Base-by-base conservation (phyloP, 53 echinoderm and acorn worm species). In the Crossaster papposus region DNA sequence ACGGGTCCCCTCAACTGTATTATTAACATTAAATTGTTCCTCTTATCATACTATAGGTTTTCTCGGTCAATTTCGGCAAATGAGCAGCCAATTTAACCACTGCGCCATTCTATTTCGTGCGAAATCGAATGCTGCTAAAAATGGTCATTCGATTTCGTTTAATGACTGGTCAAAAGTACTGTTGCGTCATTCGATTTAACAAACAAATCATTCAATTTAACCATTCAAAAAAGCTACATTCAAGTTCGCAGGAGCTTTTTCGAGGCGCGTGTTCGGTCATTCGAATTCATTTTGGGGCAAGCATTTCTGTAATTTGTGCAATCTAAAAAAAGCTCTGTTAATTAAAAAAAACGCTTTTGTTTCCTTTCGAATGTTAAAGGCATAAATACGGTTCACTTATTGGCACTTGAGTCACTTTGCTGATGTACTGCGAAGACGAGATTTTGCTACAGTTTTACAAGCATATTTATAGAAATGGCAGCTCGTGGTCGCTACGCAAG, bases 401-500 rank as follows among this genome's bases (percentile, higher is more conserved):
- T 50, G 78, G 74, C 51, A 78, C 51, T 24, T 44, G 50, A 50
- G n/a, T n/a, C 78, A 78, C 78, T 78, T 51, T 78, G 78, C 50
- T 20, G 78, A 78, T 78, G 78, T 81, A 4, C 62, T 79, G 26
- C 8, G 52, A 52, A 51, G 51, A 79, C 51, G 28, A 79, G 52
- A 53, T 79, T 77, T 36, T 1, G 28, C 52, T 79, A 79, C 79
- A 79, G 79, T 53, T 51, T 23, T 79, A 53, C n/a, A 79, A 53
- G 26, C 51, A 79, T 51, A 51, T 79, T 79, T 79, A 12, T 52
- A 79, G 79, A 79, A 79, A 52, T 79, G 51, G 81, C 81, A 81
- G 81, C 33, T 33, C 63, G 62, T 81, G 81, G 81, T 58, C 79
- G 65, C 58, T 88, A 78, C 79, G 64, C 70, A 36, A 58, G 88